Base-by-base conservation (phyloP, 2,113 vertebrate genomes). In the Zeus faber region DNA sequence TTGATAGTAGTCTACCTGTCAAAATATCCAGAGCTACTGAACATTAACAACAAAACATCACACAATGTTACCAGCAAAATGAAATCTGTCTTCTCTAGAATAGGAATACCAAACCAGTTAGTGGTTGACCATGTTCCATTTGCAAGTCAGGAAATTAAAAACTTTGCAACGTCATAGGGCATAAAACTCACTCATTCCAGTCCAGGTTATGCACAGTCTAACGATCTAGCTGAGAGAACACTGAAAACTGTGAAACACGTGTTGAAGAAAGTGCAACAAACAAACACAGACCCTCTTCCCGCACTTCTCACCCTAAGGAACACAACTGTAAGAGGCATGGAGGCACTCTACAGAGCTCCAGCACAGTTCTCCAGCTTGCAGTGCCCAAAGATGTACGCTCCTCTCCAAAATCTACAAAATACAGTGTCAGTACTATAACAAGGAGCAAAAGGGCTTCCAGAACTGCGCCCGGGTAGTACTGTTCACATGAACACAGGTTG, bases 401-500 rank as follows among this genome's bases (percentile, higher is more conserved):
- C 21, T 24, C 54, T 65, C 2, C 22, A 57, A 37, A 6, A 50
- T 4, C 40, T 24, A 2, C 54, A 65, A 5, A 16, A 25, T 13
- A n/a, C 56, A 45, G 7, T 29, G 27, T 1, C 49, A 25, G 4
- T 16, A 57, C 45, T 56, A 47, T 33, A 49, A 49, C 39, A 25
- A 57, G 54, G 45, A 9, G 10, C 67, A 20, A 65, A 65, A n/a
- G 14, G 1, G 18, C 37, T 64, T 50, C 61, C 41, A 2, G 29
- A 21, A 24, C 41, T 65, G 40, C 4, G 1, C 6, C 37, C 53
- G 1, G 51, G 59, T 2, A 14, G 2, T 3, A 54, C 63, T 11
- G 64, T 55, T 5, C 51, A 65, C 46, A 59, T 67, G 58, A 17
- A 63, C 9, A 60, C 33, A 25, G 54, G 53, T 18, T 51, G 54